Base-by-base conservation (phyloP, 2,113 vertebrate genomes). In the Pangasianodon gigas region DNA sequence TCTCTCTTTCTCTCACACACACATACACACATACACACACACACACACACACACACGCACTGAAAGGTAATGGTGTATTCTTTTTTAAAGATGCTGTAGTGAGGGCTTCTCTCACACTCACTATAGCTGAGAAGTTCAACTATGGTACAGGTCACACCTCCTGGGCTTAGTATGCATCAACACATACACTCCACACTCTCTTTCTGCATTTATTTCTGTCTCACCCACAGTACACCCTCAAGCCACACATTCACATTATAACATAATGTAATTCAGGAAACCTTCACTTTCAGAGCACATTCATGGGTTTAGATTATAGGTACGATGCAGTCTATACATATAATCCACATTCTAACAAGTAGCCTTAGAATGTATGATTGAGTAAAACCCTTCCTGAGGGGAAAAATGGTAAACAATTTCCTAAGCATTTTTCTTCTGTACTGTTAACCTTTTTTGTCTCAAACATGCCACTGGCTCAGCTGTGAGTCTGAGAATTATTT, bases 231-330 rank as follows among this genome's bases (percentile, higher is more conserved):
- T 84, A 60, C 81, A 51, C 65, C 82, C 88, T 62, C 37, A 84
- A 89, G 82, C 88, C 82, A 85, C 51, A 77, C 52, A 62, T 48
- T 75, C 52, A 75, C 32, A 58, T 89, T 84, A 56, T 44, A 71
- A 88, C 60, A 71, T 51, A 82, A n/a, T 77, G 67, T 32, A 62
- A 62, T 84, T 84, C 37, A 46, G n/a, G 82, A 10, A 62, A 16
- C 3, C 8, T 56, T 89, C 32, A 84, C 26, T 74, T 83, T 84
- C 67, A 46, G 11, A 54, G 21, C 48, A 71, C 80, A 81, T 62
- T 13, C n/a, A 32, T 87, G 44, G 86, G 7, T 65, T 79, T 41
- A 56, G 51, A 87, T 56, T 24, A 5, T 56, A 71, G n/a, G 19
- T 56, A 10, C 14, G 8, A 6, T 75, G 19, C n/a, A 41, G 74